Percentiles rank a stretch among this genome's conserved stretches.
Evolutionary conservation across 1,140 invertebrate genomes (phyloP).

Genomic region (Lordiphosa stackelbergi): DNA sequence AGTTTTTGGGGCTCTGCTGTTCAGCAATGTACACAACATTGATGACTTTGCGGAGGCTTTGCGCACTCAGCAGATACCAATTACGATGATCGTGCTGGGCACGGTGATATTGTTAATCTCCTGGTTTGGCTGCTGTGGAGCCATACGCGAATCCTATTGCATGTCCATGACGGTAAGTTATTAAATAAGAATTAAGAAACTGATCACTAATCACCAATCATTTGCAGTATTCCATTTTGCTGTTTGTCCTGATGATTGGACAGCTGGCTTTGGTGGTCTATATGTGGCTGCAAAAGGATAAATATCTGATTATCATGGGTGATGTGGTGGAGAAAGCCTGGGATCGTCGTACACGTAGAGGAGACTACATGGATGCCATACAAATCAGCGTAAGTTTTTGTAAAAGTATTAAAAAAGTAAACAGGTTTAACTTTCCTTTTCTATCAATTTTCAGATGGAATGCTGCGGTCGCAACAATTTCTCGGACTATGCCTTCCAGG

Average conservation of each 20-base stretch:
- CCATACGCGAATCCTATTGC: conserved; percentile 88
- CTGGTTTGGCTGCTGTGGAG: conserved; percentile 92
- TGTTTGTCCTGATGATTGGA: conserved; percentile 82
- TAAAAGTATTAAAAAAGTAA: too few species aligned
- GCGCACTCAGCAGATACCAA: conserved; percentile 79
- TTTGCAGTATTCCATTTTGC: conserved; percentile 81
- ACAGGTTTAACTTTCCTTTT: background rate
- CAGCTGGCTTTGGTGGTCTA: conserved; percentile 82
- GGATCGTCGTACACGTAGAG: conserved; percentile 32
- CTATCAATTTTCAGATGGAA: conserved; percentile 77
- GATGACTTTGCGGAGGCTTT: conserved; percentile 78
- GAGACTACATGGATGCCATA: conserved; percentile 77
- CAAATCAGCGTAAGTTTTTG: conserved; percentile 77
- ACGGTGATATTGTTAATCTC: conserved; percentile 86
- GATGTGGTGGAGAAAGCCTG: conserved; percentile 77
- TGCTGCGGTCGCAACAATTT: conserved; percentile 81
- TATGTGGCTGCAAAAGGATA: conserved; percentile 79
- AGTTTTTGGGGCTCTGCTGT: conserved; percentile 80
- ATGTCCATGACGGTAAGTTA: conserved; percentile 87
- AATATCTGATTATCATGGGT: conserved; percentile 77
- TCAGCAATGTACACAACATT: conserved; percentile 78
- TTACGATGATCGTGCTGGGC: conserved; percentile 85
- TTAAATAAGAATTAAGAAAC: background rate
- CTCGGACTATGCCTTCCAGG: conserved; percentile 76
- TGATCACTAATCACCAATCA: background rate